These are phyloP conservation scores for Pseudococcus longispinus DNA, from an alignment of 2,888 invertebrate species.

Conservation along the genomic window DNA sequence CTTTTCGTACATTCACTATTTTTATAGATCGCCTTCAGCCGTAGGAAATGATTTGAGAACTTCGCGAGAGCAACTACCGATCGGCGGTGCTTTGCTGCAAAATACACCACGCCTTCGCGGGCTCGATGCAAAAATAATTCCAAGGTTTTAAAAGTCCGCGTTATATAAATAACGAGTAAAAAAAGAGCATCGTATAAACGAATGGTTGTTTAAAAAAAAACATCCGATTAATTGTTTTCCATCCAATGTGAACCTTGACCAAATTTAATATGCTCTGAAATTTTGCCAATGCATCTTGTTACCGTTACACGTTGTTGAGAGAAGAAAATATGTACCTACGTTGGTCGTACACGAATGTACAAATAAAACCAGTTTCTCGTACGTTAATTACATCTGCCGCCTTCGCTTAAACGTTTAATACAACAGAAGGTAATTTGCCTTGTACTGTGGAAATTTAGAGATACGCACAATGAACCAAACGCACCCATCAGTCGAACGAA, in stretches of 20 bases:
- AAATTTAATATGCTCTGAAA: conserved; percentile 9
- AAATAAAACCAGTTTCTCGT: background rate
- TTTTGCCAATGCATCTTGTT: conserved; percentile 32
- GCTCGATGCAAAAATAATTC: background rate
- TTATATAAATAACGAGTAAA: background rate
- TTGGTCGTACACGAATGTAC: too few species aligned
- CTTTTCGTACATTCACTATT: conserved; percentile 10
- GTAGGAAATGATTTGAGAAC: background rate
- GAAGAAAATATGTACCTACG: background rate
- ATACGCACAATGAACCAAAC: background rate
- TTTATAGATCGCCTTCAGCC: conserved; percentile 30
- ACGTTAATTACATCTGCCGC: background rate
- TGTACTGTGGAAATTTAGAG: background rate
- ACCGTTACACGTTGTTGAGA: background rate
- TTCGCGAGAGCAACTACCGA: background rate
- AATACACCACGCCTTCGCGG: background rate
- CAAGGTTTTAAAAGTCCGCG: background rate
- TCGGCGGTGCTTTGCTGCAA: background rate
- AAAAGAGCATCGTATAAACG: background rate
- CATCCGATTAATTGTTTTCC: conserved; percentile 16
- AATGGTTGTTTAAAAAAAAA: background rate
- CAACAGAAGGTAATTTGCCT: conserved; percentile 7
- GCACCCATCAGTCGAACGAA: background rate
- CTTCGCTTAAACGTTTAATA: background rate
- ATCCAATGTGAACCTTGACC: conserved; percentile 13